phyloP scores from a whole-genome alignment of 2,888 invertebrate species.

The Adela reaumurella region DNA sequence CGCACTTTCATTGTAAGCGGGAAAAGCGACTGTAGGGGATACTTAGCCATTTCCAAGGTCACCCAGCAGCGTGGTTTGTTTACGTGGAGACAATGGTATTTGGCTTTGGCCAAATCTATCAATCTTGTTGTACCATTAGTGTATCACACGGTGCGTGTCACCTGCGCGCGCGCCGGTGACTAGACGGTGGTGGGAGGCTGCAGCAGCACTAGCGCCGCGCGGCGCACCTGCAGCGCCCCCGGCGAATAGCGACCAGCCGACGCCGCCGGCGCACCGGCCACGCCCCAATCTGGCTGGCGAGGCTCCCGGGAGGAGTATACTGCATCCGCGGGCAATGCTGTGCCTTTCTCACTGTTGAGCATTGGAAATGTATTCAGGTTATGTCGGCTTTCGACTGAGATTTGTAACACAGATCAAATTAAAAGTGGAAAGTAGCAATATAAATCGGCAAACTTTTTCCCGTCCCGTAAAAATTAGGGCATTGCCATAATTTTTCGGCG shows the following conservation, averaged over 20 bases:
- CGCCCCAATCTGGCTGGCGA: constrained; percentile 49
- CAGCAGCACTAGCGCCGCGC: constrained; percentile 78
- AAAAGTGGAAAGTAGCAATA: no score
- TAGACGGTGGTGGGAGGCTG: constrained; percentile 81
- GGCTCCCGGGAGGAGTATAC: constrained; percentile 61
- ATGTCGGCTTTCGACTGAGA: neutral
- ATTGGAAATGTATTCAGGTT: neutral
- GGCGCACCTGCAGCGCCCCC: constrained; percentile 85
- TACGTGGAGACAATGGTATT: no score
- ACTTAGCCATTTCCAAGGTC: no score
- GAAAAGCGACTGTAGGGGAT: no score
- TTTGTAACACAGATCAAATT: no score
- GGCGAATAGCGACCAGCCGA: constrained; percentile 65
- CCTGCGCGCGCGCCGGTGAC: constrained; percentile 25
- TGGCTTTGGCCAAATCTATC: no score
- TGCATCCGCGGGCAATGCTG: constrained; percentile 71
- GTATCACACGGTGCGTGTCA: constrained; percentile 8
- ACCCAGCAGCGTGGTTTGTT: no score
- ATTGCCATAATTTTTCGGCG: no score
- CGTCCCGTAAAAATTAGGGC: no score
- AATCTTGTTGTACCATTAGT: no score
- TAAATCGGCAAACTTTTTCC: no score
- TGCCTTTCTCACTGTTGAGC: constrained; percentile 35
- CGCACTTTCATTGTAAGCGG: no score
- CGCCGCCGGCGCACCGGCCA: constrained; percentile 65